A percentile compares a stretch with the other conserved stretches of the same genome.
Conservation (phyloP, 2,888 invertebrate species). For the Nineta flava region DNA sequence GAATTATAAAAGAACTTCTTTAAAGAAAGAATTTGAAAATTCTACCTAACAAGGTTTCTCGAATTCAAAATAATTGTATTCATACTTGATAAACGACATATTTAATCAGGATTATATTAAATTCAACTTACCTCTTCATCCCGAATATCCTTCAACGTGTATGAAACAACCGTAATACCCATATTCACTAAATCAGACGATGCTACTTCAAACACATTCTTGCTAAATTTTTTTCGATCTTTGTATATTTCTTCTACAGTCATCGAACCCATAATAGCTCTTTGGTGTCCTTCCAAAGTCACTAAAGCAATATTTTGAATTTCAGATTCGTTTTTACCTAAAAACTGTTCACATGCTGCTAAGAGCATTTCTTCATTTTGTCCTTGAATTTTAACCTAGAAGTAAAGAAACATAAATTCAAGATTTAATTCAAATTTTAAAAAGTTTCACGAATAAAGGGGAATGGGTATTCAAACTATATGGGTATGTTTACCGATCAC, state of each 20-base stretch:
- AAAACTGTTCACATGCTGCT: conserved; percentile 86
- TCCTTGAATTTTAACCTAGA: conserved; percentile 72
- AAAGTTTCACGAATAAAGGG: too few species aligned
- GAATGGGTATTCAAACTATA: too few species aligned
- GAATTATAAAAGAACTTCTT: too few species aligned
- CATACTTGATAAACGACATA: too few species aligned
- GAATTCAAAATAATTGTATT: too few species aligned
- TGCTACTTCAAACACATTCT: conserved; percentile 87
- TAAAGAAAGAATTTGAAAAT: too few species aligned
- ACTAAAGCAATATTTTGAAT: conserved; percentile 84
- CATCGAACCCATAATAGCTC: conserved; percentile 95
- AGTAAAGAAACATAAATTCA: conserved; percentile 7
- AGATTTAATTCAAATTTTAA: neutral
- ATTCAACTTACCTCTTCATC: conserved; percentile 70
- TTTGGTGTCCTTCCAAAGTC: conserved; percentile 84
- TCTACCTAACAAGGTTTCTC: too few species aligned
- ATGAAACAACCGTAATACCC: conserved; percentile 92
- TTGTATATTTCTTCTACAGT: conserved; percentile 94
- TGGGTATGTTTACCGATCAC: too few species aligned
- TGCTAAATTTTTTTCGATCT: conserved; percentile 89
- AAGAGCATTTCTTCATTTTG: conserved; percentile 80
- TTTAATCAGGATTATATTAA: too few species aligned
- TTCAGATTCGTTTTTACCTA: conserved; percentile 75
- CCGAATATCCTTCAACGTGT: conserved; percentile 84
- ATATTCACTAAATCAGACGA: conserved; percentile 90